Evolutionary conservation across 2,113 vertebrate genomes (phyloP), one percentile per base, ranked within the genome.

Genomic region (Ascaphus truei): DNA sequence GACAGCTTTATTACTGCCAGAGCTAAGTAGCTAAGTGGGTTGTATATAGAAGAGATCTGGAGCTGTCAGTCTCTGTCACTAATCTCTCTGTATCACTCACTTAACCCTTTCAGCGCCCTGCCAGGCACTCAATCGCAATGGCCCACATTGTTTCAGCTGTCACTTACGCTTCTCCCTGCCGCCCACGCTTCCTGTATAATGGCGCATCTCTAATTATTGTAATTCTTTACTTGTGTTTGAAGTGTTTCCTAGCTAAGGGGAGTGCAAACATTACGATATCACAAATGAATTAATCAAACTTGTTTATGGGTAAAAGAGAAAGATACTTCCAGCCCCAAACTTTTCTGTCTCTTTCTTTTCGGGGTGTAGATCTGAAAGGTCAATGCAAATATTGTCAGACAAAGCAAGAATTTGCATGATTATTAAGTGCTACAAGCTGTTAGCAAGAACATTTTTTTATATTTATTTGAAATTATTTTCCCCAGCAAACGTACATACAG

Each of bases 1-100:
- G 43, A 69, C 56, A 41, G 56, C 66, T 59, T 60, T 69, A 69
- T 69, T 51, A 47, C 55, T 20, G 27, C 12, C 27, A 25, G 29
- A 7, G 37, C 53, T 47, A 58, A 68, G 52, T 68, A 7, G 37
- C 53, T 47, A 58, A 68, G 52, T 68, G 65, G 29, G 36, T 31
- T 33, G 22, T 36, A 22, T 29, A 39, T 13, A 8, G 36, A 26
- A 37, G 48, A 39, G 34, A 52, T 30, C n/a, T 11, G 34, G 23
- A 15, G 15, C 48, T 22, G 31, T 53, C 47, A 53, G 8, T 51
- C 62, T 12, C 31, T 33, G 5, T 33, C 11, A 6, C 5, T 11
- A 7, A 0, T 23, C 22, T 13, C 3, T 51, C n/a, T 27, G 7
- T 12, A 18, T 8, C 13, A 36, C 41, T 18, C 7, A 45, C n/a